Evolutionary conservation across 2,888 invertebrate genomes (phyloP), one percentile per base, ranked within the genome.

Genomic region (Torymus texanus): DNA sequence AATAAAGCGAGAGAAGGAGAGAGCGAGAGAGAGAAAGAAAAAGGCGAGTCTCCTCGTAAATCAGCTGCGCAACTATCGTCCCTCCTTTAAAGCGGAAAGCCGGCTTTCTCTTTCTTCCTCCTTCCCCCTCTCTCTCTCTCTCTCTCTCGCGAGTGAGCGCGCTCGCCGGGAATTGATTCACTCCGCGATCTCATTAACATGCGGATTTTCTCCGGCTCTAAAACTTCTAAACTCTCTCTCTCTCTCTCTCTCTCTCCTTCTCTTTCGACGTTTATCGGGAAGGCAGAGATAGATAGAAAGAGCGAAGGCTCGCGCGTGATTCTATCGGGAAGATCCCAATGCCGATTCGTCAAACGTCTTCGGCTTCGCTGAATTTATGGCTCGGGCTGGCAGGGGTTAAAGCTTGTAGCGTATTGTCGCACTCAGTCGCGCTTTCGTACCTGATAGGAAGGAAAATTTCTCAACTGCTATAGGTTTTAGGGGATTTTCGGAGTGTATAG

Each of bases 301-400:
- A 51, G 59, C 53, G 70, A 5, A 24, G 53, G 13, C 51, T 72
- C 62, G 51, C 50, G 29, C 41, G 63, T 63, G 65, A 65, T 24
- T 63, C 55, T 24, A 18, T 29, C 24, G 55, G 55, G 29, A 55
- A 68, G 61, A 68, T 75, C 50, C 68, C 55, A 51, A 75, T 68
- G 68, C 61, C 67, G 61, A 75, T 68, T 62, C 61, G 61, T 75
- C 75, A 62, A 75, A 75, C 51, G 68, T 75, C 73, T 59, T 50
- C 70, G 24, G 70, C 73, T 55, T 55, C 55, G 41, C 8, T 41
- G 41, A 8, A 41, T 41, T 41, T 41, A 41, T 41, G 41, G 41
- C 8, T 5, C 41, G 3, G 29, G 8, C 8, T 41, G 41, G 41
- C 41, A 8, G 1, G 41, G 41, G 41, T 41, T 41, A 41, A 8